Percentiles rank a stretch among this genome's conserved stretches.
These are phyloP conservation scores for Sus cebifrons DNA, from an alignment of 2,797 vertebrate genomes.

Conservation along the genomic window DNA sequence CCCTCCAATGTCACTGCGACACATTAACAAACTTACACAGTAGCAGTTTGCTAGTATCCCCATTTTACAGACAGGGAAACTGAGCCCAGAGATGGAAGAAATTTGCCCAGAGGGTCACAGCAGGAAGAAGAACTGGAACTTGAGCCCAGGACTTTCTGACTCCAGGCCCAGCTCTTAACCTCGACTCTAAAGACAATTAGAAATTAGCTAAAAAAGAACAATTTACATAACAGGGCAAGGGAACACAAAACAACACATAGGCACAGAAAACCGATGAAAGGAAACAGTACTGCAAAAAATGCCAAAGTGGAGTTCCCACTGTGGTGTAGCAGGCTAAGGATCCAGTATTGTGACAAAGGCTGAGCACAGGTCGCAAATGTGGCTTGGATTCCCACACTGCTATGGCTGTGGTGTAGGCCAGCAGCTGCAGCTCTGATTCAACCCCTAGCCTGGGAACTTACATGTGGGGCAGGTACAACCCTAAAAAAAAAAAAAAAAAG, in stretches of 20 bases:
- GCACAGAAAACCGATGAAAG: not conserved
- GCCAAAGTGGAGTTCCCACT: not conserved
- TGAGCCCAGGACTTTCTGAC: not conserved
- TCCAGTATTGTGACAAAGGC: no score
- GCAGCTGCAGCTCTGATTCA: no score
- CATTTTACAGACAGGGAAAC: constrained; percentile 12
- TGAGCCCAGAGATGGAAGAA: not conserved
- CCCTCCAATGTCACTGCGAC: not conserved
- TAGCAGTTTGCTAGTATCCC: not conserved
- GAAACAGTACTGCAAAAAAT: not conserved
- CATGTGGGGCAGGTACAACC: no score
- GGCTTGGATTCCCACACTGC: no score
- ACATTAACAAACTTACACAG: not conserved
- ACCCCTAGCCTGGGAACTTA: no score
- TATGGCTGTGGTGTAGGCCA: no score
- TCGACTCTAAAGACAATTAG: not conserved
- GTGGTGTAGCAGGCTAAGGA: no score
- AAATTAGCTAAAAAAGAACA: constrained; percentile 20
- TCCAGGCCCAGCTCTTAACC: not conserved
- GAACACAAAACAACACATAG: not conserved
- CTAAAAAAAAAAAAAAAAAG: not conserved
- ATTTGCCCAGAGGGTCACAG: not conserved
- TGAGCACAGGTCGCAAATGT: no score
- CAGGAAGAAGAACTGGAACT: not conserved
- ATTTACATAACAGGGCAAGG: not conserved